Conservation (phyloP, 2,113 vertebrate genomes). For the Spea multiplicata region DNA sequence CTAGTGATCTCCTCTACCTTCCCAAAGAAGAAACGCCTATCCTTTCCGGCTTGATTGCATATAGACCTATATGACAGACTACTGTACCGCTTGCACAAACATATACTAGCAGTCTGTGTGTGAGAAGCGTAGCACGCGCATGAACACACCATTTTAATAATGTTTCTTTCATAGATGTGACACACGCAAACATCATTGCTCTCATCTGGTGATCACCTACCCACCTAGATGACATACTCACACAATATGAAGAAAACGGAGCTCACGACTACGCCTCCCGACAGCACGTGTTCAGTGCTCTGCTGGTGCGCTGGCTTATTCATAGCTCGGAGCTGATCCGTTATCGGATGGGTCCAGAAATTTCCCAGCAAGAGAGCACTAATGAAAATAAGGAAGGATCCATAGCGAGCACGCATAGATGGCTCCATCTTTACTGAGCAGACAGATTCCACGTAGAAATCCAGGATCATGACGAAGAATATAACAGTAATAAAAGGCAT, state of each 20-base stretch:
- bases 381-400: conserved; percentile 77
- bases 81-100: too few species aligned
- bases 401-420: conserved; percentile 80
- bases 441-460: conserved; percentile 94
- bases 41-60: too few species aligned
- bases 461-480: conserved; percentile 89
- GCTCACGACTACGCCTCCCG: conserved; percentile 93
- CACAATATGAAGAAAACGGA: conserved; percentile 92
- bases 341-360: conserved; percentile 94
- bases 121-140: too few species aligned
- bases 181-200: too few species aligned
- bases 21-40: too few species aligned
- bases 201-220: too few species aligned
- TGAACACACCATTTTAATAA: too few species aligned
- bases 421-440: conserved; percentile 89
- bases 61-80: too few species aligned
- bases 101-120: too few species aligned
- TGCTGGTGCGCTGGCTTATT: conserved; percentile 73
- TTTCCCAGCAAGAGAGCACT: conserved; percentile 88
- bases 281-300: conserved; percentile 92
- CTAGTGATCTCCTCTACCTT: too few species aligned
- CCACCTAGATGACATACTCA: conserved; percentile 61
- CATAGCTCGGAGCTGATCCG: conserved; percentile 85
- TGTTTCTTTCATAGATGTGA: too few species aligned
- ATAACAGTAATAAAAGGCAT: conserved; percentile 85